These are phyloP conservation scores for Spondyliosoma cantharus DNA, from an alignment of 2,797 vertebrate genomes.

Conservation along the genomic window DNA sequence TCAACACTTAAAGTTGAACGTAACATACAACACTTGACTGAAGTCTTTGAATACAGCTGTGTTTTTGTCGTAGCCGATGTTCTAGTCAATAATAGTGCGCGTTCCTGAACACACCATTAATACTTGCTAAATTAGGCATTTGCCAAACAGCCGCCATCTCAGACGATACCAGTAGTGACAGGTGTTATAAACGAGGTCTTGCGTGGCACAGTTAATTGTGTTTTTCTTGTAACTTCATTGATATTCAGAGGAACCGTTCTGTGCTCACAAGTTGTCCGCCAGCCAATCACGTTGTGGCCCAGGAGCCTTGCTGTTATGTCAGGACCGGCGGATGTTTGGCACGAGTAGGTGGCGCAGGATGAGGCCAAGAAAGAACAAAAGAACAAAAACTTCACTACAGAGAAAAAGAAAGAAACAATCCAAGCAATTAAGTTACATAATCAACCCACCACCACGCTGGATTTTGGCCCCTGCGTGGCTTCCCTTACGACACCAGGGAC, in stretches of 20 bases:
- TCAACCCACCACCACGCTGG: constrained; percentile 48
- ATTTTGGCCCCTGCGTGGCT: constrained; percentile 62
- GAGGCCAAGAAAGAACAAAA: constrained; percentile 62
- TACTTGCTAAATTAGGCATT: not conserved
- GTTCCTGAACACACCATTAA: not conserved
- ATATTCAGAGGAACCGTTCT: constrained; percentile 27
- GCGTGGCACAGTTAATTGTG: not conserved
- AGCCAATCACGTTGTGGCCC: constrained; percentile 32
- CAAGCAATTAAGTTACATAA: constrained; percentile 79
- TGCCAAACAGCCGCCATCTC: not conserved
- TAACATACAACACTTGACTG: not conserved
- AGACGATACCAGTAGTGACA: not conserved
- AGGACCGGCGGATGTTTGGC: constrained; percentile 58
- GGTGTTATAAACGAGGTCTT: constrained; percentile 15
- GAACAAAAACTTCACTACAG: constrained; percentile 64
- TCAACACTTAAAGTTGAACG: not conserved
- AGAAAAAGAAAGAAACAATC: constrained; percentile 64
- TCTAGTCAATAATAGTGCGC: not conserved
- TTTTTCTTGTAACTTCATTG: constrained; percentile 25
- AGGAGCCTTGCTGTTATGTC: constrained; percentile 59
- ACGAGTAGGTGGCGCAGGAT: constrained; percentile 43
- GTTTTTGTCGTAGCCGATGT: not conserved
- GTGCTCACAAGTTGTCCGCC: constrained; percentile 17
- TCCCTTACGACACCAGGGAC: constrained; percentile 63
- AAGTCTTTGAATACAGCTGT: not conserved